Base-by-base conservation (phyloP, 2,888 invertebrate species). In the Agrotis ipsilon region DNA sequence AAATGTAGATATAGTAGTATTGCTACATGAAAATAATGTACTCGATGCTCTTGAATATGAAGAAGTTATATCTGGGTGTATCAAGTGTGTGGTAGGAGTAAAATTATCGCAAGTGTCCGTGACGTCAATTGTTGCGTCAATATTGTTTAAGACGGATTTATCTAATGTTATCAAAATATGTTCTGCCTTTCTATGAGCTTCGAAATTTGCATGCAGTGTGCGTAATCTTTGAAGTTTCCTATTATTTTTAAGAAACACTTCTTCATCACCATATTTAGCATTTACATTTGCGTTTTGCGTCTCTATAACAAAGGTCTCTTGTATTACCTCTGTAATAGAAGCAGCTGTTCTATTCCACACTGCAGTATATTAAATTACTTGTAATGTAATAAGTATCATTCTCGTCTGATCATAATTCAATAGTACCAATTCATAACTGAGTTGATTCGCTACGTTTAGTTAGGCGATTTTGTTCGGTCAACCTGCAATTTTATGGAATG, bases 341-440 rank as follows among this genome's bases (percentile, higher is more conserved):
- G 68, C 49, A 61, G 65, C 48, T 65, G 51, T 45, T 46, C 72
- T 11, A 75, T 60, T 76, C 57, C 55, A 39, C 59, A 55, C 57
- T 64, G 58, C 59, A 39, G 59, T 63, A 62, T 80, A 85, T 80
- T 67, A 58, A 48, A 71, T 85, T 80, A 78, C 83, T 45, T 74
- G 83, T 83, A 83, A 85, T 69, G 58, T 68, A 80, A 82, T 83
- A 85, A 62, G 81, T 82, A 80, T 85, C 67, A 71, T 75, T 78
- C 45, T 66, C 67, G 63, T 77, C 72, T 55, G 69, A 72, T 85
- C 75, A 78, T 73, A 76, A 76, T 69, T 75, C 73, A 78, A 78
- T 82, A 75, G 68, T 73, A 72, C 59, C 68, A 58, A 70, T 76
- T 75, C 73, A 68, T 72, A 76, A 63, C 71, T 46, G 57, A 63